A percentile compares a stretch with the other conserved stretches of the same genome.
Conservation (phyloP, 1,140 invertebrate species). For the Mya arenaria region DNA sequence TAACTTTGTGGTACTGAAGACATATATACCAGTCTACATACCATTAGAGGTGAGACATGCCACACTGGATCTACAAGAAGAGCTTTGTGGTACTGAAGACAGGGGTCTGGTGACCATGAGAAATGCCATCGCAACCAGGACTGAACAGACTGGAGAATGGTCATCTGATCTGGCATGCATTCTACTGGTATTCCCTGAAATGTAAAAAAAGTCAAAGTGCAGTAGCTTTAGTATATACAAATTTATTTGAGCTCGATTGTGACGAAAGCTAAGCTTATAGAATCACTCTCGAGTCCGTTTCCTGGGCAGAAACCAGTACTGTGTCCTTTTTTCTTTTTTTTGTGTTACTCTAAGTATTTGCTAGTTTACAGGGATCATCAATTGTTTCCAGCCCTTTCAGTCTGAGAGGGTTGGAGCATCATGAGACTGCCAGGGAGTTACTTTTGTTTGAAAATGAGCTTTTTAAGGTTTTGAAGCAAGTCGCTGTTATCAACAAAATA, state of each 20-base stretch:
- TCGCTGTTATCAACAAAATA: too few relatives aligned
- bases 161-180: constrained; percentile 65
- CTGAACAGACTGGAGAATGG: constrained; percentile 61
- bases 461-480: too few relatives aligned
- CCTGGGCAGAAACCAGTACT: not conserved
- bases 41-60: constrained; percentile 73
- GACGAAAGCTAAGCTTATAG: not conserved
- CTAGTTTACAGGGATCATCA: not conserved
- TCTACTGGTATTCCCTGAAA: constrained; percentile 71
- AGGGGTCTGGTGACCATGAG: constrained; percentile 71
- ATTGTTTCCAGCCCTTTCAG: not conserved
- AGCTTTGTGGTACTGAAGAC: constrained; percentile 73
- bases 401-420: too few relatives aligned
- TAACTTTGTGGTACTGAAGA: constrained; percentile 71
- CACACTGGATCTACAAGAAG: constrained; percentile 75
- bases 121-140: constrained; percentile 66
- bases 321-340: not conserved
- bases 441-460: too few relatives aligned
- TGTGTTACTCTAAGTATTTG: not conserved
- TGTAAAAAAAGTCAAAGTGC: not conserved
- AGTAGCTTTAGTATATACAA: not conserved
- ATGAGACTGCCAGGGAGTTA: too few relatives aligned
- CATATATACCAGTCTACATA: constrained; percentile 61
- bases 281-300: not conserved
- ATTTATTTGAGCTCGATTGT: not conserved